Base-by-base conservation (phyloP, 2,888 invertebrate genomes). In the Anarsia innoxiella region DNA sequence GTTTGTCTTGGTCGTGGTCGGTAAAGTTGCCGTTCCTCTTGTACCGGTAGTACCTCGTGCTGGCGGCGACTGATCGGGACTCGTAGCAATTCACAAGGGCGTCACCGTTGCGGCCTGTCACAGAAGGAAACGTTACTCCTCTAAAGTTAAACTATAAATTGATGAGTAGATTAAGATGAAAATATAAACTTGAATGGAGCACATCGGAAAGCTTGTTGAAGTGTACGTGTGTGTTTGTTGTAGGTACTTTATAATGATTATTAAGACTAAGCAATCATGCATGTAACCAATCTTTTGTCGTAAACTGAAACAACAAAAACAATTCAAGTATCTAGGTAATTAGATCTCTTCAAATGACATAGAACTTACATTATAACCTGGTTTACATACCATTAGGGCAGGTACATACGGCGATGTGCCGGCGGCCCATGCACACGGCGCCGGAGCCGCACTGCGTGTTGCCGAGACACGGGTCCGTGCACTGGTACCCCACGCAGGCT, bases 371-470 rank as follows among this genome's bases (percentile, higher is more conserved):
- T n/a, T n/a, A n/a, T n/a, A n/a, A n/a, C n/a, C 3, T 19, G 4
- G 19, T 19, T 5, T 10, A 6, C 15, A 34, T 49, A 61, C 93
- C 93, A 23, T 87, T 75, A 1, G 91, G 90, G 50, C 94, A 95
- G 1, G 93, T 92, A 66, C 94, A 95, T 25, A 94, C 93, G 2
- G 94, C 93, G 34, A 93, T 86, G 69, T 94, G 94, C 16, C 90
- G 86, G 39, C 93, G 86, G 0, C 91, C 89, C 64, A 90, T 90
- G 59, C 95, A 94, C 36, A 87, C 87, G 25, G 93, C 94, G 11
- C 90, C 91, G 0, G 89, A 75, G 4, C 93, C 94, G 56, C 94
- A 94, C 66, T 93, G 92, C 1, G 75, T 66, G 64, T 83, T 80
- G 40, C 91, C 91, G 25, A 89, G 87, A 58, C 93, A 94, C 0